Conservation (phyloP, 2,797 vertebrate genomes). For the Eidolon dupreanum region DNA sequence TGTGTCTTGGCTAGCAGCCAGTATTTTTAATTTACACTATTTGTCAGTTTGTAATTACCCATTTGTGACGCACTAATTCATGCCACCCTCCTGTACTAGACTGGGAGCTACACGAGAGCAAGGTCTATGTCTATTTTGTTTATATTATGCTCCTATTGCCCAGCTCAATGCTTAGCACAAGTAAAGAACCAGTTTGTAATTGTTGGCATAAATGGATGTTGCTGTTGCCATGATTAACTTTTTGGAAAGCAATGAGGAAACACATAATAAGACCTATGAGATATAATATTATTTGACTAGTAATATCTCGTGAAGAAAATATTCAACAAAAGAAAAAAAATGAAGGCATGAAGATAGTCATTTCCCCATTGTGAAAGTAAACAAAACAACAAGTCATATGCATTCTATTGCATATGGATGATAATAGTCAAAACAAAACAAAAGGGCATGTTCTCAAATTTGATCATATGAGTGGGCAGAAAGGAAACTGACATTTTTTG, state of each 20-base stretch:
- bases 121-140: not conserved
- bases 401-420: not conserved
- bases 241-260: constrained; percentile 24
- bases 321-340: not conserved
- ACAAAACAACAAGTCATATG: not conserved
- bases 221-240: not conserved
- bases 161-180: not conserved
- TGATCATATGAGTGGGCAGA: not conserved
- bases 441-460: not conserved
- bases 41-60: not conserved
- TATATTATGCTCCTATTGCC: not conserved
- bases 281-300: not conserved
- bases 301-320: not conserved
- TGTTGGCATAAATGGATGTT: not conserved
- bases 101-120: not conserved
- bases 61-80: not conserved
- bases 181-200: not conserved
- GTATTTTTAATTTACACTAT: not conserved
- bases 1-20: not conserved
- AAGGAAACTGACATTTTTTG: not conserved
- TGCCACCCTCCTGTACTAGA: not conserved
- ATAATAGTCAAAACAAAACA: constrained; percentile 2
- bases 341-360: not conserved
- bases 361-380: not conserved
- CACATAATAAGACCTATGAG: not conserved